Conservation (phyloP, 1,140 invertebrate genomes). For the Brachionus rubens region DNA sequence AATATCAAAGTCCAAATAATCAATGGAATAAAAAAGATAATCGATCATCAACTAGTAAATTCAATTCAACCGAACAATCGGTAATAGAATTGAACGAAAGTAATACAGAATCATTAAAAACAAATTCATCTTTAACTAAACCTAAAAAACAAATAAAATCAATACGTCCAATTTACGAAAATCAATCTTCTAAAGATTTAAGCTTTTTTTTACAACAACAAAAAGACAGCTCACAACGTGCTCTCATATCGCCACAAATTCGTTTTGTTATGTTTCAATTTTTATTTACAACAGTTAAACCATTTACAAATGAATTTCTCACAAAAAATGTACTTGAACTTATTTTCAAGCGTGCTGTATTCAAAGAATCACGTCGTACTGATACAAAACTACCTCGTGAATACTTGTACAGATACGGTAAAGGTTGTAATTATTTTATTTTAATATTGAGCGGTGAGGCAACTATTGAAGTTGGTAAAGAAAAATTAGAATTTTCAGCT, state of each 20-base stretch:
- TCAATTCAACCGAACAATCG: neutral
- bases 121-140: neutral
- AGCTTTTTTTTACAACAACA: slow-evolving; percentile 45
- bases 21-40: no score
- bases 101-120: neutral
- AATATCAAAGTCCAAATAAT: no score
- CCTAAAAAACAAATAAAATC: neutral
- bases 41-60: no score
- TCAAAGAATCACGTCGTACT: slow-evolving; percentile 37
- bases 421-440: slow-evolving; percentile 30
- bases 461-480: slow-evolving; percentile 43
- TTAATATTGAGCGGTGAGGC: slow-evolving; percentile 40
- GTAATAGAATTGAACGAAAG: no score
- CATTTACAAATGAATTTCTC: slow-evolving; percentile 42
- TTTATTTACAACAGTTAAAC: slow-evolving; percentile 39
- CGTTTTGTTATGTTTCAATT: slow-evolving; percentile 46
- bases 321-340: slow-evolving; percentile 42
- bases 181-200: slow-evolving; percentile 24
- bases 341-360: slow-evolving; percentile 18
- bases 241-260: slow-evolving; percentile 41
- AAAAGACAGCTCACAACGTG: slow-evolving; percentile 16
- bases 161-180: slow-evolving; percentile 15
- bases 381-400: slow-evolving; percentile 31
- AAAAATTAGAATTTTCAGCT: slow-evolving; percentile 11
- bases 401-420: slow-evolving; percentile 44